These are phyloP conservation scores for Girardinichthys multiradiatus DNA, from an alignment of 2,113 vertebrate genomes.

Conservation along the genomic window DNA sequence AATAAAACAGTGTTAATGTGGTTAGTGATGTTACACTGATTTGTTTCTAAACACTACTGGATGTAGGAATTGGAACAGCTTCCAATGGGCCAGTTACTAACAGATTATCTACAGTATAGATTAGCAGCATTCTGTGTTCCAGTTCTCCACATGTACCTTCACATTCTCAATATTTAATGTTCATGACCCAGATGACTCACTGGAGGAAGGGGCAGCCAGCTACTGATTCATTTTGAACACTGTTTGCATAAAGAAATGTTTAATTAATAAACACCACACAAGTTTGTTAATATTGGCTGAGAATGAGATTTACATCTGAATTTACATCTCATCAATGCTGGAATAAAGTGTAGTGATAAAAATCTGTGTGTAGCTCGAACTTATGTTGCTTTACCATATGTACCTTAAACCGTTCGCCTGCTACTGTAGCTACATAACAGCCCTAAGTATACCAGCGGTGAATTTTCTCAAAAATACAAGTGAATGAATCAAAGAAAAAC, in stretches of 20 bases:
- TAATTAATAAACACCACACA: neutral
- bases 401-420: neutral
- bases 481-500: neutral
- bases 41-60: neutral
- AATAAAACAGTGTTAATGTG: neutral
- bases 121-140: neutral
- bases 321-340: neutral
- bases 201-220: neutral
- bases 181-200: neutral
- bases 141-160: neutral
- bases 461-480: neutral
- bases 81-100: neutral
- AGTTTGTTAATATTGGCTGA: neutral
- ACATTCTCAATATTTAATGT: neutral
- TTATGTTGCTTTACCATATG: neutral
- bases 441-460: neutral
- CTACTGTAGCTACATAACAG: neutral
- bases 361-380: neutral
- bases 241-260: neutral
- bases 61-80: neutral
- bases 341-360: neutral
- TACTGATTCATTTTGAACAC: neutral
- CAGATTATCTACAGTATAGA: neutral
- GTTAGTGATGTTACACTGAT: too few relatives aligned
- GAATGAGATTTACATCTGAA: neutral